These are phyloP conservation scores for Drosophila neonasuta DNA, from an alignment of 2,888 invertebrate genomes.

Conservation along the genomic window DNA sequence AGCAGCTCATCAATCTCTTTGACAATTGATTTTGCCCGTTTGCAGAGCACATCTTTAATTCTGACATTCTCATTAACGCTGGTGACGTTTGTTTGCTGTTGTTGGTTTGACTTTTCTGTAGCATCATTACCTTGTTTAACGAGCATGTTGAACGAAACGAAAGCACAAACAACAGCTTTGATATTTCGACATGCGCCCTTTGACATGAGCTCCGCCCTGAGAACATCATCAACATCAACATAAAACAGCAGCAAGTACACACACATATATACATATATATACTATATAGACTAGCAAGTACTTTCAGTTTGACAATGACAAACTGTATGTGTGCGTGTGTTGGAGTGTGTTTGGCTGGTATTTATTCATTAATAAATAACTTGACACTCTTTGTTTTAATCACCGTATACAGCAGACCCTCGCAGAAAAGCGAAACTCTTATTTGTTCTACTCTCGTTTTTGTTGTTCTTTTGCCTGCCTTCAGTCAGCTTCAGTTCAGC, in stretches of 20 bases:
- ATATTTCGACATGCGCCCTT: slow-evolving; percentile 22
- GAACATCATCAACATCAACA: slow-evolving; percentile 10
- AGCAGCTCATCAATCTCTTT: background rate
- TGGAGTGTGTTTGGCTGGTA: slow-evolving; percentile 25
- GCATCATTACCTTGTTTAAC: slow-evolving; percentile 14
- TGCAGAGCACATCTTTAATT: background rate
- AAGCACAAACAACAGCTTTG: slow-evolving; percentile 9
- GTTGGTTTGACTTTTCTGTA: background rate
- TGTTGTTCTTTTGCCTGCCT: slow-evolving; percentile 8
- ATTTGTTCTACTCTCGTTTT: slow-evolving; percentile 5
- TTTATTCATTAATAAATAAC: slow-evolving; percentile 71
- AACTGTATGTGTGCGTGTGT: slow-evolving; percentile 21
- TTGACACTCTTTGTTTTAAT: slow-evolving; percentile 67
- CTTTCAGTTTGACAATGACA: slow-evolving; percentile 25
- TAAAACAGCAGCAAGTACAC: slow-evolving; percentile 7
- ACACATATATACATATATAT: background rate
- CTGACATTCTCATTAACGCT: background rate
- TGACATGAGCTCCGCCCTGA: slow-evolving; percentile 29
- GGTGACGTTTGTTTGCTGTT: background rate
- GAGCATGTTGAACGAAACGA: slow-evolving; percentile 5
- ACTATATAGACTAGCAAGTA: slow-evolving; percentile 1
- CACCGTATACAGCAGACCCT: slow-evolving; percentile 34
- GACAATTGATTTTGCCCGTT: background rate
- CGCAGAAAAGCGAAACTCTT: slow-evolving; percentile 11
- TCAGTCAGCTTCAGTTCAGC: slow-evolving; percentile 10